Base-by-base conservation (phyloP, 2,888 invertebrate genomes). In the Pardosa pseudoannulata region DNA sequence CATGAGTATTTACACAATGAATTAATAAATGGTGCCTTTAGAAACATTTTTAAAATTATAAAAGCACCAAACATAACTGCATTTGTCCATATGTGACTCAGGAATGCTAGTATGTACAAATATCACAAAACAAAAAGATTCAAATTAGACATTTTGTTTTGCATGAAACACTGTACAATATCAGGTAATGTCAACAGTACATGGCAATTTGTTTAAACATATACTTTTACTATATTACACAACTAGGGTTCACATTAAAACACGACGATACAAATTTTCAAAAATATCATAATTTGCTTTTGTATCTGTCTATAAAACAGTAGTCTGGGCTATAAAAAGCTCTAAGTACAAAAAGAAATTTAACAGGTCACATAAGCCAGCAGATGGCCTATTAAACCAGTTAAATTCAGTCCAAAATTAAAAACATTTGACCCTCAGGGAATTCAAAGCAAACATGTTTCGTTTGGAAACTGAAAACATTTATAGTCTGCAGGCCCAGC, bases 51-150 rank as follows among this genome's bases (percentile, higher is more conserved):
- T 36, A 74, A 81, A 81, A 79, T 62, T 81, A 39, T 39, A 75
- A 76, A 75, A 83, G 82, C 82, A 83, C 76, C 82, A 71, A 62
- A 70, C 23, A 41, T 7, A 31, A 70, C 36, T 41, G 41, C 36
- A 70, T 28, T 70, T 36, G 31, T 36, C 23, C 50, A 23, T 46
- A 29, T 27, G 32, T 75, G 81, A 82, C 76, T 78, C 39, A 73
- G 83, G 78, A 85, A 85, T 85, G 78, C 83, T 73, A 67, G 65
- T 86, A 86, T 86, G 41, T 86, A 86, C 85, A 86, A 56, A 80
- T 64, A 62, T 32, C 19, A 70, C 46, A 70, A 71, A 78, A 67
- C 46, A 39, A 19, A 72, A 72, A 74, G 74, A 70, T 74, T 27
- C n/a, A n/a, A n/a, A n/a, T n/a, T 73, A 73, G 83, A 85, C 29